Evolutionary conservation across 1,140 invertebrate species (phyloP).

Genomic region (Cepaea nemoralis): DNA sequence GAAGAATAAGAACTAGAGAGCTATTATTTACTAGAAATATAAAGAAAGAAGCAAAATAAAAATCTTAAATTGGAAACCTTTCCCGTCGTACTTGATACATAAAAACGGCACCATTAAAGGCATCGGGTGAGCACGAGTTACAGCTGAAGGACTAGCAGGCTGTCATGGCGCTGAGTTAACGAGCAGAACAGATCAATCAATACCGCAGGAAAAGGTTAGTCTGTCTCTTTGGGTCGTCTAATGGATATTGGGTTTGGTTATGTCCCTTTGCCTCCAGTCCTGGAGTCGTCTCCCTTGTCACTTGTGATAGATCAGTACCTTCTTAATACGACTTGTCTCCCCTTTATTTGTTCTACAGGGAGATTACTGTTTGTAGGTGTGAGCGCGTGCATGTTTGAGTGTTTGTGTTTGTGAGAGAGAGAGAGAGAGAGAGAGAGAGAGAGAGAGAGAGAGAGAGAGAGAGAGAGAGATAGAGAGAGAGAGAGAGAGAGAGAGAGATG

Average conservation of each 20-base stretch:
- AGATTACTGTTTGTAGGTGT: no score
- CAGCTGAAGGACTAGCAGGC: no score
- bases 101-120: no score
- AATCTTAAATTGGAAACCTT: no score
- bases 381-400: no score
- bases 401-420: neutral
- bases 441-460: neutral
- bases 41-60: no score
- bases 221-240: neutral
- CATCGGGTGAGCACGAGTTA: no score
- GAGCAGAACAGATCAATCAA: no score
- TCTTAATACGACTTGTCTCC: neutral
- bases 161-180: no score
- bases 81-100: no score
- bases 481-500: neutral
- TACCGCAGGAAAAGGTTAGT: neutral
- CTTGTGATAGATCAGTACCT: neutral
- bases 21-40: no score
- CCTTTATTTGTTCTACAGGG: neutral
- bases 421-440: constrained; percentile 1
- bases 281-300: neutral
- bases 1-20: no score
- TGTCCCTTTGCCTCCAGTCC: neutral
- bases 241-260: neutral
- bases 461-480: neutral